Percentiles rank a stretch among this genome's conserved stretches.
These are phyloP conservation scores for Lithophane leautieri DNA, from an alignment of 2,888 invertebrate species.

Conservation along the genomic window DNA sequence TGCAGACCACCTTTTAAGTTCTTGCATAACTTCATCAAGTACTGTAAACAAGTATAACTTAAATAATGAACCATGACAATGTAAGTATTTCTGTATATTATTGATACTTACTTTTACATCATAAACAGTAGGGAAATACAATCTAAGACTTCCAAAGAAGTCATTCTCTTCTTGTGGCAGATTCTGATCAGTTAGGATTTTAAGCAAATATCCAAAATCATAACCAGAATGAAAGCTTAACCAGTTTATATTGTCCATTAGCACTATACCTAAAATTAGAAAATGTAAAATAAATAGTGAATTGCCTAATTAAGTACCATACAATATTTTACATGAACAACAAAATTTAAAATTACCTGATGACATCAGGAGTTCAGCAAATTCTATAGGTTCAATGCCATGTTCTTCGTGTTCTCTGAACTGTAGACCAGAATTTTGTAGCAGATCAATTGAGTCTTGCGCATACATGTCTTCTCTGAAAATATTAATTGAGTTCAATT, in stretches of 20 bases:
- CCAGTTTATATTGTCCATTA: conserved; percentile 99
- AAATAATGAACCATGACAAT: conserved; percentile 1
- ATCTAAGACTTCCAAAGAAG: conserved; percentile 97
- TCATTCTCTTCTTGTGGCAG: conserved; percentile 98
- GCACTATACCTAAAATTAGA: conserved; percentile 93
- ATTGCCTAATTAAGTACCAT: background rate
- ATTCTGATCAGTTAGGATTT: conserved; percentile 97
- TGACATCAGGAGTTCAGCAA: conserved; percentile 99
- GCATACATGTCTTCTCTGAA: conserved; percentile 99
- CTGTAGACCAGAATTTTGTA: conserved; percentile 98
- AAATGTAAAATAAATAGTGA: background rate
- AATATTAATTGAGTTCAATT: conserved; percentile 37
- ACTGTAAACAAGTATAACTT: conserved; percentile 86
- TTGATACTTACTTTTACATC: conserved; percentile 96
- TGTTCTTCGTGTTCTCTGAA: conserved; percentile 99
- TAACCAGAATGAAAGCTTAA: conserved; percentile 99
- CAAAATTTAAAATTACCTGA: conserved; percentile 91
- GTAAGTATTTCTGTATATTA: conserved; percentile 1
- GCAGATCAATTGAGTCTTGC: conserved; percentile 99
- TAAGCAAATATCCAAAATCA: conserved; percentile 99
- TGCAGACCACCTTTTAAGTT: conserved; percentile 99
- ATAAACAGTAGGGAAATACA: conserved; percentile 99
- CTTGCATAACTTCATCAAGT: conserved; percentile 99
- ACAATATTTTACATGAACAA: background rate
- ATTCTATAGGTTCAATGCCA: conserved; percentile 98